Evolutionary conservation across 2,113 vertebrate species (phyloP), one percentile per base, ranked within the genome.

Genomic region (Catharus minimus): DNA sequence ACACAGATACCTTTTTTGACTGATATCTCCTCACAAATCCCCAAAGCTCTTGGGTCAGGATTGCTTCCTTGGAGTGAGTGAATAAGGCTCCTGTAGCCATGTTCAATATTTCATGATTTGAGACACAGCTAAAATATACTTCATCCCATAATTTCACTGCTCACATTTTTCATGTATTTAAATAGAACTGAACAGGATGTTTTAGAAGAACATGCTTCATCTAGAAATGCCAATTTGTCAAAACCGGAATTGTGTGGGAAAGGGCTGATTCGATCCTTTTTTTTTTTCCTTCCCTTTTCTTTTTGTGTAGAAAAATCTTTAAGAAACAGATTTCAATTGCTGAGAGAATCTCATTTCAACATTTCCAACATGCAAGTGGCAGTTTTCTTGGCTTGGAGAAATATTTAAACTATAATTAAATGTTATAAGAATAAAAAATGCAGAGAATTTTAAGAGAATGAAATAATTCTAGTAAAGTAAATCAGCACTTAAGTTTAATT

Each of bases 171-270:
- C 17, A 36, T 77, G 72, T 74, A 77, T 94, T 93, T 80, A 96
- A 96, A 96, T 95, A 96, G 93, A 96, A 93, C 75, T 56, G 95
- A 94, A 93, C 95, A 94, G 95, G 88, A 92, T 95, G 93, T 91
- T 96, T 93, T 88, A 89, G 88, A 85, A 88, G 95, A 95, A 92
- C 91, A 89, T 87, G 10, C 82, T 93, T 94, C 94, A 95, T 90
- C 85, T 78, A 90, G 77, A 96, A 95, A 91, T 96, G 94, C 92
- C 94, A 95, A 55, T 95, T 95, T 90, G 86, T 95, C 92, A 94
- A 91, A 96, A 90, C 82, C 61, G 66, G 93, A 95, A 92, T 76
- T 83, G 90, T 93, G 92, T 95, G 88, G 88, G 94, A 94, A 95
- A 95, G 44, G 56, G 33, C 57, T 89, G 76, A 67, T 74, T 90